phyloP scores from a whole-genome alignment of 2,888 invertebrate genomes.

The Nasonovia ribisnigri region DNA sequence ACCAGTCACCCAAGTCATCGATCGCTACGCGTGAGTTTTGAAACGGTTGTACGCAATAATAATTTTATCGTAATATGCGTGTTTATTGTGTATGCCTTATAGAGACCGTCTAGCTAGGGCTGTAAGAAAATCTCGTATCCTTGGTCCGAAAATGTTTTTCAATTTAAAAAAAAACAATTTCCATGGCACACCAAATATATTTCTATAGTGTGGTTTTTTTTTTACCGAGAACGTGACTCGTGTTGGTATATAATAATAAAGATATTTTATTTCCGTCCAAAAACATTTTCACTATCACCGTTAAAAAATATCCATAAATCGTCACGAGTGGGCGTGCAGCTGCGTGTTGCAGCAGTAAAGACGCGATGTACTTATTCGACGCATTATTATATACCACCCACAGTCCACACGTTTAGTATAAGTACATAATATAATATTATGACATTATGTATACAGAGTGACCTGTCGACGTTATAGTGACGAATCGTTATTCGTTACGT shows the following conservation, averaged over 20 bases:
- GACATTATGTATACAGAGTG: neutral
- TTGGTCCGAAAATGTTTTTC: neutral
- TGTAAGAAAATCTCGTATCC: neutral
- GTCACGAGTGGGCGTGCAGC: neutral
- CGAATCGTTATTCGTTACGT: constrained; percentile 12
- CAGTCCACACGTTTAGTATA: neutral
- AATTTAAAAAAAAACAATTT: neutral
- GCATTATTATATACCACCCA: neutral
- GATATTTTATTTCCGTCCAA: neutral
- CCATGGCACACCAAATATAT: neutral
- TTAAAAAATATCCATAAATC: neutral
- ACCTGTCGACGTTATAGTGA: neutral
- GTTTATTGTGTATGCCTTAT: neutral
- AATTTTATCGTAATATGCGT: neutral
- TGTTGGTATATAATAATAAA: neutral
- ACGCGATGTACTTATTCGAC: neutral
- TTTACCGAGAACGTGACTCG: neutral
- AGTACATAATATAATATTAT: neutral
- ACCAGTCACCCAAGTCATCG: neutral
- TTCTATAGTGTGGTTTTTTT: neutral
- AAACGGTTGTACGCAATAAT: neutral
- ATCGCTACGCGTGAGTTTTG: constrained; percentile 6
- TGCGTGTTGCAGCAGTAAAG: neutral
- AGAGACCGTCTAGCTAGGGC: neutral
- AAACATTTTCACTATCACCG: neutral